Conservation (phyloP, 2,797 vertebrate species). For the Pangasius sanitwongsei region DNA sequence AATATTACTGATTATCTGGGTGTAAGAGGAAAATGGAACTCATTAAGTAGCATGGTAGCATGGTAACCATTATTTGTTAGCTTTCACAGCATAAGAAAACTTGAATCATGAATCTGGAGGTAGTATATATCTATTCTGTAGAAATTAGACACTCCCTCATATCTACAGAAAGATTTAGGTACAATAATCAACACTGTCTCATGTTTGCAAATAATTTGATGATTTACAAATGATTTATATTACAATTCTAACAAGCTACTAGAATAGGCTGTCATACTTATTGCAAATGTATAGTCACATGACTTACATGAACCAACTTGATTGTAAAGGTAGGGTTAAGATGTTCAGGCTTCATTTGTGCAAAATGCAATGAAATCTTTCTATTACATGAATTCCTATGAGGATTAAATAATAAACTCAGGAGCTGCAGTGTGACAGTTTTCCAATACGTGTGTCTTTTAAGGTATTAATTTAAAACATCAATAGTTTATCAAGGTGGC, state of each 20-base stretch:
- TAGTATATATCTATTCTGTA: neutral
- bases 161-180: neutral
- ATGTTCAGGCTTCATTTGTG: neutral
- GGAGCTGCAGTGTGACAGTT: neutral
- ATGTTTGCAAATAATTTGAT: neutral
- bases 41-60: neutral
- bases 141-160: neutral
- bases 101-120: neutral
- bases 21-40: neutral
- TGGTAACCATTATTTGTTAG: neutral
- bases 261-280: neutral
- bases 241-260: neutral
- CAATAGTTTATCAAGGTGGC: neutral
- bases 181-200: neutral
- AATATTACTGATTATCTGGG: slow-evolving; percentile 28
- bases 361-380: neutral
- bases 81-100: neutral
- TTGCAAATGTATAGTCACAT: neutral
- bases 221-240: neutral
- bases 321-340: neutral
- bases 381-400: neutral
- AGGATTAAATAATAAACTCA: neutral
- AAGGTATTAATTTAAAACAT: slow-evolving; percentile 1
- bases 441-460: neutral
- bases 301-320: neutral